Evolutionary conservation across 2,113 vertebrate genomes (phyloP).

Genomic region (Xenopus laevis): DNA sequence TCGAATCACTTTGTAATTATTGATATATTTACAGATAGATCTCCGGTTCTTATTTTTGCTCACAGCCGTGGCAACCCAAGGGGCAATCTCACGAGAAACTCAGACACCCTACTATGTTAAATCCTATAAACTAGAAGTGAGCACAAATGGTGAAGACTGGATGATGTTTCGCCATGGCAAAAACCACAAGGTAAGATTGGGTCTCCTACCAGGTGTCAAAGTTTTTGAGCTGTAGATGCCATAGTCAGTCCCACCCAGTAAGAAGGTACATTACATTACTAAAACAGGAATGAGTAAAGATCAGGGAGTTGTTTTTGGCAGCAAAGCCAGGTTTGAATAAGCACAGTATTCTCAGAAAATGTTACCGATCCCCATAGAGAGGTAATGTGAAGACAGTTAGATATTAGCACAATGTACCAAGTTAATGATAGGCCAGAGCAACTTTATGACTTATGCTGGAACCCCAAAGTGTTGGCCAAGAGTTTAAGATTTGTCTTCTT

Average conservation of each 20-base stretch:
- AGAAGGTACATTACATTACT: no score
- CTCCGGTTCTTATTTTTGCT: constrained; percentile 88
- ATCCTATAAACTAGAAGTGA: constrained; percentile 94
- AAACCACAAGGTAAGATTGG: constrained; percentile 85
- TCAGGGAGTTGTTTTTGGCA: no score
- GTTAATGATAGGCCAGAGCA: constrained; percentile 11
- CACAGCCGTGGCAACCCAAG: constrained; percentile 91
- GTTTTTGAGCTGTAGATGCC: no score
- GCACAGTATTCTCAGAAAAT: neutral
- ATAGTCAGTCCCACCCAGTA: no score
- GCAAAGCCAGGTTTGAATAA: neutral
- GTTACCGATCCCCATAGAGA: neutral
- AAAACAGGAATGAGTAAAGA: no score
- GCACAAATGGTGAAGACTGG: constrained; percentile 98
- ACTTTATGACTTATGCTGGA: neutral
- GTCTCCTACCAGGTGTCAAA: no score
- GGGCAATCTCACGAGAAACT: constrained; percentile 90
- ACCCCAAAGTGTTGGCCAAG: neutral
- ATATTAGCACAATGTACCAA: neutral
- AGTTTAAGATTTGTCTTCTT: neutral
- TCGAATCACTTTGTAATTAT: neutral
- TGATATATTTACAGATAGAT: constrained; percentile 76
- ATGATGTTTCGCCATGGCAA: constrained; percentile 96
- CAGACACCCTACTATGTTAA: constrained; percentile 89
- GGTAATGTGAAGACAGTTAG: no score